These are phyloP conservation scores for Temnothorax longispinosus DNA, from an alignment of 1,140 invertebrate genomes.

Conservation along the genomic window DNA sequence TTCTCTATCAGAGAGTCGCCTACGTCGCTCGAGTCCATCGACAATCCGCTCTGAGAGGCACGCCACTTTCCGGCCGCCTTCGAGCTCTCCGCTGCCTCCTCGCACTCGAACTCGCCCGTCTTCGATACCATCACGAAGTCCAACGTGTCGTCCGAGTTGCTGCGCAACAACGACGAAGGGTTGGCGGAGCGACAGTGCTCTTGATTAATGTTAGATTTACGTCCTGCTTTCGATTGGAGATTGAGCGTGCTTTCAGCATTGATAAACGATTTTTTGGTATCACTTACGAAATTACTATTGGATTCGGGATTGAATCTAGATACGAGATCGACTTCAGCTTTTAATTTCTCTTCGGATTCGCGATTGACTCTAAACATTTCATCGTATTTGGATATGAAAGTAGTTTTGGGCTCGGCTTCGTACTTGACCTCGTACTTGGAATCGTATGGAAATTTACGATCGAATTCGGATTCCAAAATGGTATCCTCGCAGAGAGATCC, in stretches of 20 bases:
- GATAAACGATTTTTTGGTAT: background rate
- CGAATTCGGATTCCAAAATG: background rate
- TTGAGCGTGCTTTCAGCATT: constrained; percentile 17
- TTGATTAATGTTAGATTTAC: constrained; percentile 5
- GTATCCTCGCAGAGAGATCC: background rate
- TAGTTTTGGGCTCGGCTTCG: background rate
- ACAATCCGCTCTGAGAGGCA: constrained; percentile 83
- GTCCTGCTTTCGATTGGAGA: background rate
- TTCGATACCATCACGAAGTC: constrained; percentile 79
- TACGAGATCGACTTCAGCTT: constrained; percentile 2
- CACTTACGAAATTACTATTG: background rate
- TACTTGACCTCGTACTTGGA: background rate
- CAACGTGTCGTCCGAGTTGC: constrained; percentile 79
- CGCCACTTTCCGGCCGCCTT: constrained; percentile 52
- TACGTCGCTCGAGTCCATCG: constrained; percentile 88
- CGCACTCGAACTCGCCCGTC: constrained; percentile 73
- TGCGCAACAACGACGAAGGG: constrained; percentile 53
- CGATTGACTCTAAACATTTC: constrained; percentile 14
- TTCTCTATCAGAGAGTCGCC: constrained; percentile 86
- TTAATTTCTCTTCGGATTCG: constrained; percentile 17
- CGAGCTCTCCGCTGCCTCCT: constrained; percentile 45
- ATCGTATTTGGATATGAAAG: constrained; percentile 27
- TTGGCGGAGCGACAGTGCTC: background rate
- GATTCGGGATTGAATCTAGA: constrained; percentile 5
- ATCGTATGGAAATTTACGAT: background rate